phyloP scores from a whole-genome alignment of 2,888 invertebrate species.

The Ceriagrion tenellum region DNA sequence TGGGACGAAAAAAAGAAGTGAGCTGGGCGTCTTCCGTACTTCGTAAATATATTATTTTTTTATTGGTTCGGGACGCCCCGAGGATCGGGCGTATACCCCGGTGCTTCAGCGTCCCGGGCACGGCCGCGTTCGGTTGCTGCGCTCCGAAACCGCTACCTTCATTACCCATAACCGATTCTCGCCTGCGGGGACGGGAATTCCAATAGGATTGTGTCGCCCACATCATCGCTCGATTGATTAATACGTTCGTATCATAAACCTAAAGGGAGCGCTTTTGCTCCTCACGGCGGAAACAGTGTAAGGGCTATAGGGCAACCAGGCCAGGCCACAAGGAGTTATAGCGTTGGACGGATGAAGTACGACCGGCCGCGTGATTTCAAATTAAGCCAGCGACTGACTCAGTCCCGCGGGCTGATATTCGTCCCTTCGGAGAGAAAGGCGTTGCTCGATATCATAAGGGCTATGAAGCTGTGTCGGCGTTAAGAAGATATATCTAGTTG shows the following conservation, averaged over 20 bases:
- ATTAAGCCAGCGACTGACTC: background rate
- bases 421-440: background rate
- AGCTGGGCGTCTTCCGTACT: constrained; percentile 26
- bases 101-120: background rate
- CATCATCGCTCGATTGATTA: constrained; percentile 62
- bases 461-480: constrained; percentile 30
- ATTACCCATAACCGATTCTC: constrained; percentile 53
- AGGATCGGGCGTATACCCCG: constrained; percentile 40
- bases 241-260: constrained; percentile 62
- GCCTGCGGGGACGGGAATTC: constrained; percentile 50
- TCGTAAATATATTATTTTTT: constrained; percentile 23
- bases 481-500: background rate
- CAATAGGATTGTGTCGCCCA: constrained; percentile 59
- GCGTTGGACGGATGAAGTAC: background rate
- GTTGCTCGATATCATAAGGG: background rate
- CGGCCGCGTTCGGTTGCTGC: constrained; percentile 57
- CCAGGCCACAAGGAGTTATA: constrained; percentile 35
- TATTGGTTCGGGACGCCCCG: constrained; percentile 30
- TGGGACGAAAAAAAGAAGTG: background rate
- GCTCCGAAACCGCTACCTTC: constrained; percentile 58
- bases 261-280: constrained; percentile 18
- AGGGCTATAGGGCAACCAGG: background rate
- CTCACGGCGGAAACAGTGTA: background rate
- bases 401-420: constrained; percentile 10
- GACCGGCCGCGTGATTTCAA: constrained; percentile 30